Conservation (phyloP, 1,140 invertebrate genomes). For the Lamellibrachia luymesi region DNA sequence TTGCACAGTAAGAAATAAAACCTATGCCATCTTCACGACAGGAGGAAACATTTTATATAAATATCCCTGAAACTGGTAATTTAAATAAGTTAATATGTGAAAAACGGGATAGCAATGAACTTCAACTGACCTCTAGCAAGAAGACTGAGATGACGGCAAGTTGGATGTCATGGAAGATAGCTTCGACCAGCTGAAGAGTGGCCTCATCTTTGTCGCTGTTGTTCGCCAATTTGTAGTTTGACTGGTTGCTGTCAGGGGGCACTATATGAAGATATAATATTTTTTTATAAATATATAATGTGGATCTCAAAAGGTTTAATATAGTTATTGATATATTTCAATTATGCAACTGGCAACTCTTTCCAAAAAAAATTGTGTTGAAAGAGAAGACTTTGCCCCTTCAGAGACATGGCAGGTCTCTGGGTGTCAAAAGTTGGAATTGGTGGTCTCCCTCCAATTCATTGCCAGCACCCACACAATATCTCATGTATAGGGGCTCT, state of each 20-base stretch:
- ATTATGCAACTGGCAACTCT: no score
- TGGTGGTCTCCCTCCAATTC: no score
- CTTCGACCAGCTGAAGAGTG: not conserved
- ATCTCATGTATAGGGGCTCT: no score
- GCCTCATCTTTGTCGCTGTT: not conserved
- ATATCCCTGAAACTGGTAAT: no score
- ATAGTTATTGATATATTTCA: no score
- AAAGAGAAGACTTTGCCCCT: no score
- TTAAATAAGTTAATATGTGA: no score
- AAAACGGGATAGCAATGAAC: not conserved
- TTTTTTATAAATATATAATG: not conserved
- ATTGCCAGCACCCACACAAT: no score
- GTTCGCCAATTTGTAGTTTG: not conserved
- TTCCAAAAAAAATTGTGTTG: no score
- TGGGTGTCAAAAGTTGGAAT: no score
- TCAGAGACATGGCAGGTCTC: no score
- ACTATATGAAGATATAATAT: not conserved
- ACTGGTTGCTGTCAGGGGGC: not conserved
- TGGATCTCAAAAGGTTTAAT: no score
- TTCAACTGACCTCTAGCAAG: slow-evolving; percentile 4
- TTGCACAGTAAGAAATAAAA: not conserved
- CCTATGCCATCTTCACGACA: not conserved
- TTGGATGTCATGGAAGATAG: not conserved
- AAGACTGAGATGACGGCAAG: not conserved
- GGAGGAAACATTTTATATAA: not conserved